Conservation (phyloP, 1,140 invertebrate genomes). For the Zaprionus lachaisei region DNA sequence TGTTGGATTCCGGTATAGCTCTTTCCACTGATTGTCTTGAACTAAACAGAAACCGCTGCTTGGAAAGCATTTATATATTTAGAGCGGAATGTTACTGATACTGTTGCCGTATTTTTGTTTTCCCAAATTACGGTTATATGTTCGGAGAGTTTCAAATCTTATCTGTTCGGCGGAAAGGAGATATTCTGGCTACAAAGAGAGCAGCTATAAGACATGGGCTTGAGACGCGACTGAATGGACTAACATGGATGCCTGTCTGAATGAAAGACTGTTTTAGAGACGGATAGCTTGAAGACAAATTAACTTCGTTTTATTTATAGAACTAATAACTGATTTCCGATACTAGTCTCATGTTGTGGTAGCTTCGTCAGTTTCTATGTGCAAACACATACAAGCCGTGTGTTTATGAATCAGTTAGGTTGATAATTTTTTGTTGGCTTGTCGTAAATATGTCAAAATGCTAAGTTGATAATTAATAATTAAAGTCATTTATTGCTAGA, state of each 20-base stretch:
- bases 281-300: neutral
- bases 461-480: neutral
- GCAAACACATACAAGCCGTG: too few species aligned
- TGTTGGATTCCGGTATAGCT: conserved; percentile 19
- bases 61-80: conserved; percentile 46
- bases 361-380: too few species aligned
- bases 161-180: conserved; percentile 28
- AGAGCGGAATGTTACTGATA: conserved; percentile 37
- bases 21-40: conserved; percentile 19
- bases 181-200: conserved; percentile 16
- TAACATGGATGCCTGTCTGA: neutral
- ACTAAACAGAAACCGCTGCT: conserved; percentile 40
- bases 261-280: neutral
- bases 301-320: neutral
- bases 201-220: neutral
- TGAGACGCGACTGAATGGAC: neutral
- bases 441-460: neutral
- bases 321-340: neutral
- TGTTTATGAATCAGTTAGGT: neutral
- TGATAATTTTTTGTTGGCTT: neutral
- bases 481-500: neutral
- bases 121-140: conserved; percentile 38
- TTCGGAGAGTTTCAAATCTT: conserved; percentile 38
- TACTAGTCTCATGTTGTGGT: neutral
- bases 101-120: conserved; percentile 31